Evolutionary conservation across 2,888 invertebrate species (phyloP).

Genomic region (Coleophora deauratella): DNA sequence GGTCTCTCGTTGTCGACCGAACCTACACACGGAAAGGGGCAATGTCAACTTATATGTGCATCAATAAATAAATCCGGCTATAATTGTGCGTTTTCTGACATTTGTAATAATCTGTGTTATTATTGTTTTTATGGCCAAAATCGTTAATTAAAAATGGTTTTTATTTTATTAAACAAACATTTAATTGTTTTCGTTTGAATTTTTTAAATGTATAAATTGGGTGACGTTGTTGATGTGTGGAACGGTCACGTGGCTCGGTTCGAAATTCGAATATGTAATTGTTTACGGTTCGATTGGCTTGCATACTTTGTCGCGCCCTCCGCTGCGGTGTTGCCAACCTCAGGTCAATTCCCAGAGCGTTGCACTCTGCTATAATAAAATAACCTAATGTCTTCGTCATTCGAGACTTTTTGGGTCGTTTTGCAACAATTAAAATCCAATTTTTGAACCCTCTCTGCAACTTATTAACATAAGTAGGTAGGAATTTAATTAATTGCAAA

Average conservation of each 20-base stretch:
- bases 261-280: slow-evolving; percentile 47
- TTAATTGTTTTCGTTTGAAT: slow-evolving; percentile 33
- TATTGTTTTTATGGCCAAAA: slow-evolving; percentile 20
- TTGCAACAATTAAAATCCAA: slow-evolving; percentile 54
- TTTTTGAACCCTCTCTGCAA: slow-evolving; percentile 41
- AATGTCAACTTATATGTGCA: slow-evolving; percentile 49
- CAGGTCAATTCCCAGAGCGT: slow-evolving; percentile 54
- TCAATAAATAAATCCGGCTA: slow-evolving; percentile 20
- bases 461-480: slow-evolving; percentile 56
- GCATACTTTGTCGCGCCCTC: slow-evolving; percentile 36
- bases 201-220: no score
- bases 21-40: slow-evolving; percentile 43
- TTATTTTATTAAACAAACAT: no score
- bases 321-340: slow-evolving; percentile 46
- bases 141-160: slow-evolving; percentile 25
- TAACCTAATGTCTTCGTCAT: slow-evolving; percentile 55
- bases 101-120: slow-evolving; percentile 11
- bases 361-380: slow-evolving; percentile 59
- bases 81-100: slow-evolving; percentile 7
- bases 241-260: slow-evolving; percentile 41
- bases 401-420: slow-evolving; percentile 46
- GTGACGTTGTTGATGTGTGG: slow-evolving; percentile 23
- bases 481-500: slow-evolving; percentile 46
- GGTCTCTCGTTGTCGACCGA: slow-evolving; percentile 40
- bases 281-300: slow-evolving; percentile 47